Conservation (phyloP, 2,113 vertebrate genomes). For the Ageneiosus marmoratus region DNA sequence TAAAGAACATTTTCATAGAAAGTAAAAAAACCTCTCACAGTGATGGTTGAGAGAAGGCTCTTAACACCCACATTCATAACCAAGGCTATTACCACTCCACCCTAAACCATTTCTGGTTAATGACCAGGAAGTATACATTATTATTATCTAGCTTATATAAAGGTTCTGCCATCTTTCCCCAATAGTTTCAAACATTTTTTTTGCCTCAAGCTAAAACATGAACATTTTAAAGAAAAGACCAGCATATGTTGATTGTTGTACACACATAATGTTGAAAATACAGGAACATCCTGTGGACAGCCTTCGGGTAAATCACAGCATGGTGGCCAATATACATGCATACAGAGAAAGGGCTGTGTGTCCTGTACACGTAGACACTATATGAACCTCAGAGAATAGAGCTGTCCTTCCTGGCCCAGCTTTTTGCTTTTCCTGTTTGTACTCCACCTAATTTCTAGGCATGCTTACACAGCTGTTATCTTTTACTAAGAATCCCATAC, state of each 20-base stretch:
- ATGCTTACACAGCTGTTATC: constrained; percentile 34
- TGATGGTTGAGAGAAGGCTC: constrained; percentile 6
- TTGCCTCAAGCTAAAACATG: neutral
- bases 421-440: constrained; percentile 46
- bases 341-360: neutral
- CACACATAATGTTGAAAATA: neutral
- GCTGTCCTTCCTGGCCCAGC: constrained; percentile 33
- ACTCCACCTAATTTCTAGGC: constrained; percentile 19
- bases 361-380: neutral
- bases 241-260: neutral
- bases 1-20: neutral
- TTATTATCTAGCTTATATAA: neutral
- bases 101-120: neutral
- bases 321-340: neutral
- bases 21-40: neutral
- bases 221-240: constrained; percentile 4
- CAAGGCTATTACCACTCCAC: neutral
- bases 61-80: neutral
- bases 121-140: neutral
- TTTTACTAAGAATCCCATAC: constrained; percentile 9
- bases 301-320: neutral
- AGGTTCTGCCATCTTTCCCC: neutral
- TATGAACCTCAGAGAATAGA: neutral
- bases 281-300: neutral
- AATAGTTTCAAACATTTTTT: neutral